A percentile compares a stretch with the other conserved stretches of the same genome.
phyloP scores from a whole-genome alignment of 2,797 vertebrate species.

The Melanotaenia parkinsoni region DNA sequence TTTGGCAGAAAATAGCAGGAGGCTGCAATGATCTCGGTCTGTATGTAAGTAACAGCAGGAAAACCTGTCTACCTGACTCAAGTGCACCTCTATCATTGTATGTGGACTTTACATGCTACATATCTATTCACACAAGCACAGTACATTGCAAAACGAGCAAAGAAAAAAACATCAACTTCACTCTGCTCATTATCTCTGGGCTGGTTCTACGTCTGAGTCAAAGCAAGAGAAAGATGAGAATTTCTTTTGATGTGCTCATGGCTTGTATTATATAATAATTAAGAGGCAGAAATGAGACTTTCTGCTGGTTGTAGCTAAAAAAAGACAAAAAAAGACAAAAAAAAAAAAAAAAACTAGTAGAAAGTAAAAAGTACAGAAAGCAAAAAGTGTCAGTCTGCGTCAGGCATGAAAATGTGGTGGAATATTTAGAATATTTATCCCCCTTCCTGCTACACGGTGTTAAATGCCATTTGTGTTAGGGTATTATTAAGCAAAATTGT shows the following conservation, averaged over 20 bases:
- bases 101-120: conserved; percentile 3
- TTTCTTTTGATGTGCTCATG: neutral
- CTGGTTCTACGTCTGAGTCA: neutral
- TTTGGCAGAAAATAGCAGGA: conserved; percentile 55
- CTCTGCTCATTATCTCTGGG: neutral
- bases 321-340: neutral
- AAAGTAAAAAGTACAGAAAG: neutral
- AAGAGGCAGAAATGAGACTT: neutral
- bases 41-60: conserved; percentile 35
- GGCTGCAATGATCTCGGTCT: conserved; percentile 32
- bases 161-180: neutral
- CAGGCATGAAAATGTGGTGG: neutral
- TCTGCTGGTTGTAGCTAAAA: neutral
- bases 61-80: conserved; percentile 34
- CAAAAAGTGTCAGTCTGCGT: neutral
- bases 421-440: neutral
- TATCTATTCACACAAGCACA: conserved; percentile 27
- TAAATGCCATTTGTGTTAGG: neutral
- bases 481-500: neutral
- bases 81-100: conserved; percentile 13
- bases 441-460: neutral
- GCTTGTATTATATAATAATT: neutral
- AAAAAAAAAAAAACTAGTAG: neutral
- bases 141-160: neutral
- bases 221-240: neutral